Percentiles rank a stretch among this genome's conserved stretches.
These are phyloP conservation scores for Agriopis marginaria DNA, from an alignment of 2,888 invertebrate species.

Conservation along the genomic window DNA sequence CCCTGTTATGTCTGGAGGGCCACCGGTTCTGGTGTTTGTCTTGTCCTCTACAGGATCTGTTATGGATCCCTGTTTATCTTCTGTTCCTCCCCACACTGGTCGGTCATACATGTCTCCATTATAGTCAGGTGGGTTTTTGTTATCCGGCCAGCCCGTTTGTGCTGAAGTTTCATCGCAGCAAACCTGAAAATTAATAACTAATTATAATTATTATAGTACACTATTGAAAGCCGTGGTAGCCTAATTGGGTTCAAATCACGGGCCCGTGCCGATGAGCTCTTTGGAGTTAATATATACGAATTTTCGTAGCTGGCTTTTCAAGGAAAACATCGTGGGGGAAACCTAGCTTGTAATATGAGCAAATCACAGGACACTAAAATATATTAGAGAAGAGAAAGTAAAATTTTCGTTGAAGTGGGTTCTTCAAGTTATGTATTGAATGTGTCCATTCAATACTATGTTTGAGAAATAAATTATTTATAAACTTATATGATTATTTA, in stretches of 20 bases:
- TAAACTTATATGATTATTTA: too few species aligned
- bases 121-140: conserved; percentile 4
- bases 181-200: conserved; percentile 51
- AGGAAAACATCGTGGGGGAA: too few species aligned
- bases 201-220: not conserved
- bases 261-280: too few species aligned
- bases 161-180: conserved; percentile 51
- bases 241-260: too few species aligned
- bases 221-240: not conserved
- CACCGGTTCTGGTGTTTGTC: conserved; percentile 13
- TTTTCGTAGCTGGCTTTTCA: too few species aligned
- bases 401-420: too few species aligned
- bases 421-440: too few species aligned
- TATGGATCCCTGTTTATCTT: conserved; percentile 5
- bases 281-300: too few species aligned
- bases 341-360: not conserved
- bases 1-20: conserved; percentile 40
- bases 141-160: conserved; percentile 13
- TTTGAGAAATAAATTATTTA: too few species aligned
- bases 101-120: conserved; percentile 9
- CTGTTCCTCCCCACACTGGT: conserved; percentile 21
- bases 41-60: conserved; percentile 20
- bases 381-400: too few species aligned
- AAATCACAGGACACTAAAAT: too few species aligned
- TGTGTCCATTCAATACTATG: too few species aligned